Evolutionary conservation across 2,888 invertebrate genomes (phyloP).

Genomic region (Hydroisotoma schaefferi): DNA sequence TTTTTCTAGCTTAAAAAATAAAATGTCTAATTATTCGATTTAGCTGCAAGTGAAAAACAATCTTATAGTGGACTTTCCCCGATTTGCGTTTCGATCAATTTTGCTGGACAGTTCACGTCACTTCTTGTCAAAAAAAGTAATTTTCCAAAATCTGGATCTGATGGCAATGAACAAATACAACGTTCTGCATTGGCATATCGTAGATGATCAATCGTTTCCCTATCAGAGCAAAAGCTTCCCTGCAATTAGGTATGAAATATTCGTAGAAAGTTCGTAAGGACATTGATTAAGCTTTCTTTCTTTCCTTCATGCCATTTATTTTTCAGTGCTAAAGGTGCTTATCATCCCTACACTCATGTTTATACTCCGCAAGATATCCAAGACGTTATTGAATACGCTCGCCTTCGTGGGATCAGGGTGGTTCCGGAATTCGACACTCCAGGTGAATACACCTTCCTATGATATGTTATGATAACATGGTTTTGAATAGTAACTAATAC

Average conservation of each 20-base stretch:
- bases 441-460: conserved; percentile 56
- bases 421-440: conserved; percentile 89
- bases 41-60: conserved; percentile 67
- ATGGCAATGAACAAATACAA: conserved; percentile 87
- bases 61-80: conserved; percentile 70
- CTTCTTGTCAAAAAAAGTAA: conserved; percentile 65
- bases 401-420: conserved; percentile 77
- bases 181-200: conserved; percentile 93
- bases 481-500: no score
- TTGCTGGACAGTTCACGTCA: conserved; percentile 85
- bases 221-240: conserved; percentile 76
- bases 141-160: conserved; percentile 69
- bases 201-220: conserved; percentile 90
- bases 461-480: neutral
- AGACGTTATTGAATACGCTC: conserved; percentile 70
- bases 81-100: conserved; percentile 76
- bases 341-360: conserved; percentile 59
- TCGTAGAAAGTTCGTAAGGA: neutral
- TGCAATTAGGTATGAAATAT: conserved; percentile 65
- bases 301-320: no score
- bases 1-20: no score
- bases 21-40: conserved; percentile 48
- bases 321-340: conserved; percentile 61
- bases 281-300: neutral
- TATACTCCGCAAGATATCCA: conserved; percentile 65